Evolutionary conservation across 2,797 vertebrate genomes (phyloP).

Genomic region (Catostomus latipinnis): DNA sequence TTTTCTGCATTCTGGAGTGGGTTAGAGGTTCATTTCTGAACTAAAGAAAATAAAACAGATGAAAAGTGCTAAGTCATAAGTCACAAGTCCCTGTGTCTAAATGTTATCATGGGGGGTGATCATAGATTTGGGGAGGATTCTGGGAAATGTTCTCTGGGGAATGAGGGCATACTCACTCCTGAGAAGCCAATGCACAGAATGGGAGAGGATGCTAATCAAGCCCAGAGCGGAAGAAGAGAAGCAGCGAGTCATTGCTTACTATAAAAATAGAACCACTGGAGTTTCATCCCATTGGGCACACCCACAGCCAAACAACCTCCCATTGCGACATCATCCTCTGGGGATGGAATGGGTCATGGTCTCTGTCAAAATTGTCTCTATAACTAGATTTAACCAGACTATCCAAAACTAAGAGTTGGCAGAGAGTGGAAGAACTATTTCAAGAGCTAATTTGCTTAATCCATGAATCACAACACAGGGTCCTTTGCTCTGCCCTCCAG

Average conservation of each 20-base stretch:
- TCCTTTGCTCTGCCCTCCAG: constrained; percentile 30
- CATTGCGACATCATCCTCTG: neutral
- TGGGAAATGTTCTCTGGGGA: constrained; percentile 22
- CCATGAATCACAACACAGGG: neutral
- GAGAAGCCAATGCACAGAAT: neutral
- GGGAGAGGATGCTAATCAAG: constrained; percentile 2
- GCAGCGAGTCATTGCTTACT: constrained; percentile 16
- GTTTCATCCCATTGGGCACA: constrained; percentile 24
- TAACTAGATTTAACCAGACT: neutral
- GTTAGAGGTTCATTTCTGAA: too few relatives aligned
- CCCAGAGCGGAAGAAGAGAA: neutral
- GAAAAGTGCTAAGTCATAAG: too few relatives aligned
- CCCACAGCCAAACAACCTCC: constrained; percentile 1
- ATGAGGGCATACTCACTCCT: constrained; percentile 12
- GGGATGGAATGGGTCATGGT: constrained; percentile 3
- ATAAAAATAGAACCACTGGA: constrained; percentile 35
- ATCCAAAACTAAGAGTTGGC: neutral
- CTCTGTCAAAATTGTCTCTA: constrained; percentile 8
- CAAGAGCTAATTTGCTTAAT: constrained; percentile 40
- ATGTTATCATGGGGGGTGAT: neutral
- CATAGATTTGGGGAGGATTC: neutral
- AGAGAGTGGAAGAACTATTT: constrained; percentile 25
- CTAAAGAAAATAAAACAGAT: too few relatives aligned
- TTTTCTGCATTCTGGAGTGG: neutral
- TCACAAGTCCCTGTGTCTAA: too few relatives aligned